A percentile compares a stretch with the other conserved stretches of the same genome.
Conservation (phyloP, 2,113 vertebrate species). For the Telmatochromis bifrenatus region DNA sequence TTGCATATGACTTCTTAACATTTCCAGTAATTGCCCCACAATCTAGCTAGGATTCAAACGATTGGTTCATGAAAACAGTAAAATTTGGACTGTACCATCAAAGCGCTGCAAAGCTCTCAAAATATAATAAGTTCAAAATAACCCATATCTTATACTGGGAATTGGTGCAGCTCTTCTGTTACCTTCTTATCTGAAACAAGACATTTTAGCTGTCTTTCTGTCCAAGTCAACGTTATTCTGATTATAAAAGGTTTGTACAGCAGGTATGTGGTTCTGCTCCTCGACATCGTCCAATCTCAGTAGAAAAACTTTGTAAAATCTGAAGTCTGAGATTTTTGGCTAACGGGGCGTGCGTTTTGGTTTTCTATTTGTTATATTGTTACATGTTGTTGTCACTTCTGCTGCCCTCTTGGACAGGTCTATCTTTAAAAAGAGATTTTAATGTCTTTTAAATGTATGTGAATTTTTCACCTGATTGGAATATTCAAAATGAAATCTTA, state of each 20-base stretch:
- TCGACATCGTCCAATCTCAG: fast-evolving
- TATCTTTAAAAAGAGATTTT: background rate
- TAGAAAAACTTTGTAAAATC: background rate
- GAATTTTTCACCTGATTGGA: background rate
- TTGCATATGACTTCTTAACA: background rate
- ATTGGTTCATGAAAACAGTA: background rate
- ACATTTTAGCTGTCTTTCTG: background rate
- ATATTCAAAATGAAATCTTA: background rate
- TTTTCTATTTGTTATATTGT: background rate
- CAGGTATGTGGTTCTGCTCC: background rate
- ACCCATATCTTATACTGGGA: background rate
- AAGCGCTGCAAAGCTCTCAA: background rate
- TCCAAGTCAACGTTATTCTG: background rate
- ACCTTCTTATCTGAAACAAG: background rate
- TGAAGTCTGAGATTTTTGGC: background rate
- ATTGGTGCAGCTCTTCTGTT: background rate
- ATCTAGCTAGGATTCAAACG: background rate
- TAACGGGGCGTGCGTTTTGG: background rate
- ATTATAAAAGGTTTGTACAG: background rate
- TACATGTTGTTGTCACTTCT: background rate
- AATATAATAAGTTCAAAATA: background rate
- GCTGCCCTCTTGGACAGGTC: background rate
- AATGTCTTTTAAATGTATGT: background rate
- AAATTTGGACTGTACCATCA: background rate
- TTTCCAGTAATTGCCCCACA: background rate